Evolutionary conservation across 2,797 vertebrate genomes (phyloP).

Genomic region (Avahi laniger): DNA sequence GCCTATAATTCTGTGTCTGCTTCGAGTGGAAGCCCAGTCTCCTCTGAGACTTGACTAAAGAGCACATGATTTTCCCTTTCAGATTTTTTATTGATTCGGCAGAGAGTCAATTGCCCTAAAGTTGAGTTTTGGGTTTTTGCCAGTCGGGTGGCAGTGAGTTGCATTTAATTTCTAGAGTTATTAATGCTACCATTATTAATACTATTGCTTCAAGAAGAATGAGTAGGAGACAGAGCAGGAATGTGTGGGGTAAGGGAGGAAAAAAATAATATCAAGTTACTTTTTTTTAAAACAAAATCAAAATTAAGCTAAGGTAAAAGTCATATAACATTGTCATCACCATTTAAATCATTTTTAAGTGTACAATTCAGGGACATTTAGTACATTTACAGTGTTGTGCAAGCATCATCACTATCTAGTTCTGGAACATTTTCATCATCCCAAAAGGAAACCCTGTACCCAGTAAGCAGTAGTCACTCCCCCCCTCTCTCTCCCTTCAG

Average conservation of each 20-base stretch:
- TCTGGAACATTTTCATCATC: not conserved
- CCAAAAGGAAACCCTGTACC: not conserved
- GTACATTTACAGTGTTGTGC: not conserved
- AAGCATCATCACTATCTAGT: not conserved
- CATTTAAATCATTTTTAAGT: not conserved
- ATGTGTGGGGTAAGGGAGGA: not conserved
- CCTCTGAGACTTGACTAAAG: not conserved
- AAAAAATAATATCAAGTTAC: not conserved
- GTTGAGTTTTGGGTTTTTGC: slow-evolving; percentile 41
- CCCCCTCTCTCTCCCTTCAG: not conserved
- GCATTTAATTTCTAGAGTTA: slow-evolving; percentile 40
- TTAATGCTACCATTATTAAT: not conserved
- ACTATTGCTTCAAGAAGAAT: not conserved
- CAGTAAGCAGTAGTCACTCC: not conserved
- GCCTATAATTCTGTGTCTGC: not conserved
- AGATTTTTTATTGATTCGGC: not conserved
- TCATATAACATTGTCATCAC: not conserved
- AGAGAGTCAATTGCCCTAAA: not conserved
- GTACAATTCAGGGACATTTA: not conserved
- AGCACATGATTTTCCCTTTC: not conserved
- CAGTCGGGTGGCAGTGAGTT: not conserved
- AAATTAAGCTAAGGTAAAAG: not conserved
- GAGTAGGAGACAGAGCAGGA: not conserved
- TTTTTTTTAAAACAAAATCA: not conserved
- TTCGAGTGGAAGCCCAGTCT: not conserved